Conservation (phyloP, 2,113 vertebrate genomes). For the Melanerpes aurifrons region DNA sequence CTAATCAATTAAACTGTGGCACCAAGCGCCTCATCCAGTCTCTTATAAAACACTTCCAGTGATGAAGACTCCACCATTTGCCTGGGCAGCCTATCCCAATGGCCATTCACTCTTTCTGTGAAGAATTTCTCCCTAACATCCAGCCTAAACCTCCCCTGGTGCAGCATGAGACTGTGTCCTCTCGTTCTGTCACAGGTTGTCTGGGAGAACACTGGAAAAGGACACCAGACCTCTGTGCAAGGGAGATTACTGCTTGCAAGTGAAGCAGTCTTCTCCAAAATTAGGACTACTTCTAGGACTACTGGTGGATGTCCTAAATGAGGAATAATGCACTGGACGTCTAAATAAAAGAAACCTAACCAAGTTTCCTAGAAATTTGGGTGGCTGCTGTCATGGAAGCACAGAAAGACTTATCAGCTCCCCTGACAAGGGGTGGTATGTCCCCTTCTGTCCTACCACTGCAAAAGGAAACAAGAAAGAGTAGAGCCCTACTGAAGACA, state of each 20-base stretch:
- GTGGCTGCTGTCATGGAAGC: not conserved
- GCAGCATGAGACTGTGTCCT: no score
- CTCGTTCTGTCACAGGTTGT: no score
- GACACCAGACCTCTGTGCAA: not conserved
- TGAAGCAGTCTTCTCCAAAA: not conserved
- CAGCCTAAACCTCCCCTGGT: no score
- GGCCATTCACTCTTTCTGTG: no score
- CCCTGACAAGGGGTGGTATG: fast-evolving
- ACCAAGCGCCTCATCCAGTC: no score
- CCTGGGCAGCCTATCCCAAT: no score
- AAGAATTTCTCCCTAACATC: no score
- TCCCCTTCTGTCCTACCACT: not conserved
- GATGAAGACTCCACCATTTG: no score
- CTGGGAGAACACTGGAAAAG: no score
- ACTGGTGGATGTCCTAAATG: not conserved
- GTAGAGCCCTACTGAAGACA: not conserved
- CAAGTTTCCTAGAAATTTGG: not conserved
- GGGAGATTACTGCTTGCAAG: not conserved
- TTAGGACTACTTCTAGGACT: not conserved
- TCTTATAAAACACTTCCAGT: no score
- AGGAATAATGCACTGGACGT: not conserved
- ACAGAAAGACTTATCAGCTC: not conserved
- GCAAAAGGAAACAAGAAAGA: not conserved
- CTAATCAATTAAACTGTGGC: no score
- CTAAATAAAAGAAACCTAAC: not conserved